Percentiles rank a stretch among this genome's conserved stretches.
phyloP scores from a whole-genome alignment of 1,140 invertebrate genomes.

The Drosophila repleta region DNA sequence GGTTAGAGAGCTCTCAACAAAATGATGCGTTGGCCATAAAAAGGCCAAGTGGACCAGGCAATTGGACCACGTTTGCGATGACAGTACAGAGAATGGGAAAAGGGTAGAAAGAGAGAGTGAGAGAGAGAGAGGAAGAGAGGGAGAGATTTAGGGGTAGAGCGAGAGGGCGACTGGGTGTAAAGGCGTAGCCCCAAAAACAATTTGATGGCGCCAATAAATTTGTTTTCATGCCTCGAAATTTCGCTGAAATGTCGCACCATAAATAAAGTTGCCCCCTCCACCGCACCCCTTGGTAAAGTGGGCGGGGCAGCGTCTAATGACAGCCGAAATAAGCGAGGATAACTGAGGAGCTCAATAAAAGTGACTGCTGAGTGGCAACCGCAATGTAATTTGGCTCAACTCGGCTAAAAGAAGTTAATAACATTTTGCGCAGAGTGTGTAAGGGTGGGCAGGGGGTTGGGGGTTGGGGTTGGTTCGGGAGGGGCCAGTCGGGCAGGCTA shows the following conservation, averaged over 20 bases:
- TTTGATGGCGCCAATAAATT: slow-evolving; percentile 72
- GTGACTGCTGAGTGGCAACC: slow-evolving; percentile 60
- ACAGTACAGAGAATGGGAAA: slow-evolving; percentile 1
- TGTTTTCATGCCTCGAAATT: slow-evolving; percentile 53
- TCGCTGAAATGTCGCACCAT: slow-evolving; percentile 74
- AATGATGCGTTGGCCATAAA: slow-evolving; percentile 78
- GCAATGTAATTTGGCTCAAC: slow-evolving; percentile 72
- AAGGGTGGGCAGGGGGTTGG: not conserved
- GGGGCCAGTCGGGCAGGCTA: slow-evolving; percentile 28
- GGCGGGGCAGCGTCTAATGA: slow-evolving; percentile 27
- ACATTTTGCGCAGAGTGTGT: slow-evolving; percentile 54
- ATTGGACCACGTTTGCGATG: slow-evolving; percentile 26
- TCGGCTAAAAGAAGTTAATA: slow-evolving; percentile 78
- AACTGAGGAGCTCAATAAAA: slow-evolving; percentile 55
- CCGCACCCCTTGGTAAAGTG: not conserved
- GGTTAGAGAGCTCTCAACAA: slow-evolving; percentile 56
- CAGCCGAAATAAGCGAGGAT: slow-evolving; percentile 10
- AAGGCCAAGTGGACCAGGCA: slow-evolving; percentile 53
- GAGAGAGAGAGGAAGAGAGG: not conserved
- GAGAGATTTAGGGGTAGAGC: not conserved
- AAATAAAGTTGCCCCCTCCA: slow-evolving; percentile 47
- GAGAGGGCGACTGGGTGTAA: too few species aligned
- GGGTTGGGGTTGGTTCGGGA: too few species aligned
- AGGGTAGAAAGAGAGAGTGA: not conserved
- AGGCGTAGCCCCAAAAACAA: slow-evolving; percentile 43